phyloP scores from a whole-genome alignment of 2,113 vertebrate species.

The Pimephales promelas region DNA sequence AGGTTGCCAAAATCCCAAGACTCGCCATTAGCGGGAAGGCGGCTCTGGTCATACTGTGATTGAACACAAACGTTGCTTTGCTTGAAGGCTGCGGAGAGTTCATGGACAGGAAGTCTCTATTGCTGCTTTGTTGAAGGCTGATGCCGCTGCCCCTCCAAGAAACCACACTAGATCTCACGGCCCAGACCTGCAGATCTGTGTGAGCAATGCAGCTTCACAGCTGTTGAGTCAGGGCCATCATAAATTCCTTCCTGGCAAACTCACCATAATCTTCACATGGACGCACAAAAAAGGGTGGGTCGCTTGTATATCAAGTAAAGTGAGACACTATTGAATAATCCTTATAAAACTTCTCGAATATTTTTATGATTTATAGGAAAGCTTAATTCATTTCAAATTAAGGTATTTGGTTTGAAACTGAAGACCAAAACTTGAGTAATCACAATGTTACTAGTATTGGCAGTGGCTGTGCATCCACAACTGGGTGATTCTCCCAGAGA shows the following conservation, averaged over 20 bases:
- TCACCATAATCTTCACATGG: not conserved
- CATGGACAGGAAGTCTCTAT: constrained; percentile 58
- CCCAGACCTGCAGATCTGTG: constrained; percentile 32
- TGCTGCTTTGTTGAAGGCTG: constrained; percentile 56
- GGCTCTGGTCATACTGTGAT: constrained; percentile 54
- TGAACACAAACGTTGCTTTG: constrained; percentile 52
- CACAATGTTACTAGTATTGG: not conserved
- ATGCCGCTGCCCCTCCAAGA: constrained; percentile 45
- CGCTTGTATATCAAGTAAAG: not conserved
- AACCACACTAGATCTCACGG: constrained; percentile 41
- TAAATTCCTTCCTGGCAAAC: constrained; percentile 21
- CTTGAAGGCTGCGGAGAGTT: constrained; percentile 54
- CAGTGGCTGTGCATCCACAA: not conserved
- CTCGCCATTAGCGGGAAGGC: constrained; percentile 35
- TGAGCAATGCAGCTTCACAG: constrained; percentile 33
- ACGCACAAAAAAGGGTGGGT: not conserved
- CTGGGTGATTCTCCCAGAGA: not conserved
- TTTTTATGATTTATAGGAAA: not conserved
- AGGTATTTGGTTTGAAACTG: not conserved
- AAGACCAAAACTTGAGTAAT: not conserved
- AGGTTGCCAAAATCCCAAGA: constrained; percentile 46
- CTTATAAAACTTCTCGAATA: not conserved
- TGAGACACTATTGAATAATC: constrained; percentile 1
- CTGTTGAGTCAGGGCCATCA: constrained; percentile 36
- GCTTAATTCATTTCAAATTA: not conserved